Base-by-base conservation (phyloP, 2,888 invertebrate genomes). In the Harmothoe impar region DNA sequence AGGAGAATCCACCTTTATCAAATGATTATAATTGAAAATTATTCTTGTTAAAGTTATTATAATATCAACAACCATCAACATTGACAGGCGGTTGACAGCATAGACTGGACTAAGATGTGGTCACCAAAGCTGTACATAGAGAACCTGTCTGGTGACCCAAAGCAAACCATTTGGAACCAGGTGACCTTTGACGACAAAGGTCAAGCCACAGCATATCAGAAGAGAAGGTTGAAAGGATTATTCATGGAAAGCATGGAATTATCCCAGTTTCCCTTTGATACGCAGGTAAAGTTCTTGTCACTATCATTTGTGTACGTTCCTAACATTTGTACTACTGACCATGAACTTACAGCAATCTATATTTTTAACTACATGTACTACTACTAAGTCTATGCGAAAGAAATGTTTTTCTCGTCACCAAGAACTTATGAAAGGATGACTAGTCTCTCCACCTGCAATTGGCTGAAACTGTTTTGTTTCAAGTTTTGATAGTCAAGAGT, bases 181-280 rank as follows among this genome's bases (percentile, higher is more conserved):
- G 29, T 89, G 29, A 51, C 43, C 25, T 52, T 89, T 35, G 43
- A 90, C 35, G 54, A 54, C 20, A 20, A 52, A 89, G 90, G 89
- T 54, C 84, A 72, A 33, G 88, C 91, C 17, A 89, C 89, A n/a
- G 91, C 91, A 3, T 43, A 86, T 17, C 91, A 91, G 89, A 91
- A 90, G 91, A 62, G 91, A n/a, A 77, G 91, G 25, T 7, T 91
- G 17, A 86, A 91, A 23, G 91, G 91, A 10, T 20, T 56, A 17
- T 91, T 91, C 77, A 62, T 56, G 54, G 91, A 91, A 56, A 89
- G 86, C 29, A 72, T 91, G 77, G 91, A 91, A 68, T 62, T 92
- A 23, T 56, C 89, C 20, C 90, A 91, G 54, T 91, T 91, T 84
- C 91, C 91, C 15, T 91, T 91, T 86, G 91, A 91, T 15, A 91